Base-by-base conservation (phyloP, 2,113 vertebrate genomes). In the Tachycineta bicolor region DNA sequence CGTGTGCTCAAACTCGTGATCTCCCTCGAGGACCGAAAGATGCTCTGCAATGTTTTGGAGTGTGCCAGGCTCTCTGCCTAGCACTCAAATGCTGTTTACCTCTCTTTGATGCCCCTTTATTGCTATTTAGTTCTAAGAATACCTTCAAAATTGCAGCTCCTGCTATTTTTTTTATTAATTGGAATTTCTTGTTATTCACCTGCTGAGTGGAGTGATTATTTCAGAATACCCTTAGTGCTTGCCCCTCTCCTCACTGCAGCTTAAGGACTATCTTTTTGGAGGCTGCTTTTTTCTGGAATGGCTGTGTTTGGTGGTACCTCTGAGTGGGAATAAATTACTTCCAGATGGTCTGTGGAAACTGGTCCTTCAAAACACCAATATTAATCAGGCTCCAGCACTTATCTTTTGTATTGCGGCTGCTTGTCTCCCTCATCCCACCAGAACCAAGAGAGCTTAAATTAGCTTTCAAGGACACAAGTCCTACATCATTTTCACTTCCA, bases 391-490 rank as follows among this genome's bases (percentile, higher is more conserved):
- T 92, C 37, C 53, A 58, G 70, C 75, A 74, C 50, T 95, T 91
- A 80, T 69, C 58, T 73, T 94, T 83, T 86, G 39, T 87, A 60
- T 64, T 92, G 69, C 37, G 24, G 85, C 65, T 87, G 47, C 49
- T 97, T 90, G 56, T 87, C 82, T 91, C 60, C 71, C 37, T 87
- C 91, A 83, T 92, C 76, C 89, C 91, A 94, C 63, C 82, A 94
- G 76, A 65, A 75, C 60, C 78, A 79, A 75, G 83, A 92, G 70
- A 88, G 37, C 59, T 93, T 90, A 94, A 94, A 96, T 94, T 94
- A 96, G 91, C 96, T 97, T 90, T 93, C 93, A 94, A 93, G 93
- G 92, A 94, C 91, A 71, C 33, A 77, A 79, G 58, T 59, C 80
- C 82, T 76, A 31, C 63, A 83, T 89, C 65, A 24, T 79, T 68